Percentiles rank a stretch among this genome's conserved stretches.
Evolutionary conservation across 2,797 vertebrate species (phyloP).

Genomic region (Erethizon dorsatum): DNA sequence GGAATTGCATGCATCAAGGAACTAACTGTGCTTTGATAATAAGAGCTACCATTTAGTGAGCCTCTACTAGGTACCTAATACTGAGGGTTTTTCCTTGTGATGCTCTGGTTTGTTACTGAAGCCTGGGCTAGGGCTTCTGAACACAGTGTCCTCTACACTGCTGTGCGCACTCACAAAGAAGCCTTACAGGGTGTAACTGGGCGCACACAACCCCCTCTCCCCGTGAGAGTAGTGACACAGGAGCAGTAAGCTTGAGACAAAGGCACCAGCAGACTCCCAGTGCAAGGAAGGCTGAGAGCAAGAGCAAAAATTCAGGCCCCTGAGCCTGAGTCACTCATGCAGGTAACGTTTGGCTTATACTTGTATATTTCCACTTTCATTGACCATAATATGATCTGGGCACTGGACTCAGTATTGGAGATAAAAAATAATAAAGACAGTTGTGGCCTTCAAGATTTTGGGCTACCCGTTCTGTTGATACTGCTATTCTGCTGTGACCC

Average conservation of each 20-base stretch:
- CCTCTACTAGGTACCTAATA: not conserved
- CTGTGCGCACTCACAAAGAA: not conserved
- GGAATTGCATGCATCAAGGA: not conserved
- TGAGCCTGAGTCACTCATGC: not conserved
- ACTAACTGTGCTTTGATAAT: not conserved
- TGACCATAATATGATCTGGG: not conserved
- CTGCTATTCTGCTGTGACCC: not conserved
- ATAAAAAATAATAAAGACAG: not conserved
- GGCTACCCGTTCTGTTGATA: not conserved
- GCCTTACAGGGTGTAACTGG: not conserved
- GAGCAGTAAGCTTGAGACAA: not conserved
- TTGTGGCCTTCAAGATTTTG: not conserved
- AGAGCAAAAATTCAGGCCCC: not conserved
- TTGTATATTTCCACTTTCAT: no score
- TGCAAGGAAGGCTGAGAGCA: not conserved
- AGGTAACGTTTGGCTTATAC: not conserved
- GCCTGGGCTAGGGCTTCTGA: not conserved
- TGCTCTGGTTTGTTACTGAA: not conserved
- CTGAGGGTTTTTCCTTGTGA: not conserved
- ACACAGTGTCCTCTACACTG: not conserved
- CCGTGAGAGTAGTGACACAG: not conserved
- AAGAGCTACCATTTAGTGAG: not conserved
- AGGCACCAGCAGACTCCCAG: not conserved
- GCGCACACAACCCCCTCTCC: not conserved
- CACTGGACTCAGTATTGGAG: not conserved